These are phyloP conservation scores for Chlorospingus semifuscus DNA, from an alignment of 2,797 vertebrate species.

Conservation along the genomic window DNA sequence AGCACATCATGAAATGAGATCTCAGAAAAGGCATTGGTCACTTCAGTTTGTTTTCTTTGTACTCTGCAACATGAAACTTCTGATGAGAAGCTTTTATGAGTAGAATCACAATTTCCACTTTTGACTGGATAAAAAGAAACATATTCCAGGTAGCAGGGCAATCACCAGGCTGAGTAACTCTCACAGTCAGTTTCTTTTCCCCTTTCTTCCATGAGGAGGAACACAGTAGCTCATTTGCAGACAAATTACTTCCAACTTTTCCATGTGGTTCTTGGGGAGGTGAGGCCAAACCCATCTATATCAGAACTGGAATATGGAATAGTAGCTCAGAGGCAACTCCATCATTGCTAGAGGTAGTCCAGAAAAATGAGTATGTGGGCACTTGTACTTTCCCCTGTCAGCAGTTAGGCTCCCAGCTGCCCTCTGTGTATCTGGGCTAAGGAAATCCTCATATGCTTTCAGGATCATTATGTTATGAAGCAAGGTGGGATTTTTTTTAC, in stretches of 20 bases:
- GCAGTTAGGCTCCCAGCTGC: background rate
- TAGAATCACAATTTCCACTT: background rate
- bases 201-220: background rate
- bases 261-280: background rate
- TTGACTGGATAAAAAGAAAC: background rate
- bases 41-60: background rate
- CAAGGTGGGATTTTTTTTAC: background rate
- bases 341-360: background rate
- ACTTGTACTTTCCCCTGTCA: background rate
- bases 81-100: background rate
- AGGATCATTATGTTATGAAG: background rate
- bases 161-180: background rate
- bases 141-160: background rate
- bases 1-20: rapidly evolving
- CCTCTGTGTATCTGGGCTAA: background rate
- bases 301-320: background rate
- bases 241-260: background rate
- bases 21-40: background rate
- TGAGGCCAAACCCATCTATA: background rate
- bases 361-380: background rate
- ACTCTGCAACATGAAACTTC: background rate
- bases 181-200: background rate
- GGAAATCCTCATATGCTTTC: background rate
- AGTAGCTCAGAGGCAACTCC: background rate
- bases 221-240: background rate